Conservation (phyloP, 2,888 invertebrate genomes). For the Agonopterix heracliana region DNA sequence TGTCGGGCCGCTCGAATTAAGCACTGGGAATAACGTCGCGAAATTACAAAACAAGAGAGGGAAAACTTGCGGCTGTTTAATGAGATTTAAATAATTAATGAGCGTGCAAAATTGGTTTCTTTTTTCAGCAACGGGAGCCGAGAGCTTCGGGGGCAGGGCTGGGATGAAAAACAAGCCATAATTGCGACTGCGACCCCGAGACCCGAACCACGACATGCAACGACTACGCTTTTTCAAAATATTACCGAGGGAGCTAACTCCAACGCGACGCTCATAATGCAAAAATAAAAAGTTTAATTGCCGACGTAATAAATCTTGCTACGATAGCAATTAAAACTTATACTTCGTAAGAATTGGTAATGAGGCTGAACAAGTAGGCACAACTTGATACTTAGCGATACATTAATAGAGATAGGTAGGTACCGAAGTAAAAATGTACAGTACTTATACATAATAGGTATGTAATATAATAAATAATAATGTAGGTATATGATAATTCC, state of each 20-base stretch:
- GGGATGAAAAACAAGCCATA: constrained; percentile 63
- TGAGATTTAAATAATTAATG: constrained; percentile 77
- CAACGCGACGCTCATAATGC: constrained; percentile 37
- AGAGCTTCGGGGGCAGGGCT: constrained; percentile 39
- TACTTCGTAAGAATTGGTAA: constrained; percentile 11
- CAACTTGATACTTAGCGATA: too few relatives aligned
- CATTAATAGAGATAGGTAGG: too few relatives aligned
- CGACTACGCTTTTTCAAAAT: constrained; percentile 18
- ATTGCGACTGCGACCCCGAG: constrained; percentile 53
- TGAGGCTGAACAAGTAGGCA: not conserved
- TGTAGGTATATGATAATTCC: too few relatives aligned
- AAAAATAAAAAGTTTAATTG: constrained; percentile 54
- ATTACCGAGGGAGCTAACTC: constrained; percentile 31
- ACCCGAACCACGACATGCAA: constrained; percentile 22
- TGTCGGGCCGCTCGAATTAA: constrained; percentile 53
- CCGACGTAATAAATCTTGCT: constrained; percentile 43
- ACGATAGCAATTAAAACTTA: constrained; percentile 41
- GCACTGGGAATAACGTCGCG: constrained; percentile 43
- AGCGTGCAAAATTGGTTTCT: constrained; percentile 73
- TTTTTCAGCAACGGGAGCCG: constrained; percentile 52
- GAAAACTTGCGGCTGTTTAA: constrained; percentile 69
- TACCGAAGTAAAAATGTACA: too few relatives aligned
- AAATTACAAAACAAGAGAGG: constrained; percentile 58
- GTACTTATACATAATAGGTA: too few relatives aligned
- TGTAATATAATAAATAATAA: too few relatives aligned